These are phyloP conservation scores for Nycticebus coucang DNA, from an alignment of 2,113 vertebrate species.

Conservation along the genomic window DNA sequence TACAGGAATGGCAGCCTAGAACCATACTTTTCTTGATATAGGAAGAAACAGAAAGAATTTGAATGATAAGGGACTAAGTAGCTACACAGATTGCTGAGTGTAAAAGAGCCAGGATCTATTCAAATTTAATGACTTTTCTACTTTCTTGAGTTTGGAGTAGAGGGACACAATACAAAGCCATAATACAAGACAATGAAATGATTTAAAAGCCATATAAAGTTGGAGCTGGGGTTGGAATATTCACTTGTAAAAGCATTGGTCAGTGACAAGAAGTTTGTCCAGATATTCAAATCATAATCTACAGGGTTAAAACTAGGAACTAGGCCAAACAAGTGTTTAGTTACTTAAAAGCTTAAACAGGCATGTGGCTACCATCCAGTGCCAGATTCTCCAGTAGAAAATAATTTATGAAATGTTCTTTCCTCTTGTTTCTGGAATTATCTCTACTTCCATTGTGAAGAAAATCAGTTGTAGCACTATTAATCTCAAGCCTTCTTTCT, in stretches of 20 bases:
- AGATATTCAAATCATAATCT: background rate
- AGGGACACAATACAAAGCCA: background rate
- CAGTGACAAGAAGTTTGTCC: background rate
- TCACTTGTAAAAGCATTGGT: background rate
- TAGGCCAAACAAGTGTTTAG: background rate
- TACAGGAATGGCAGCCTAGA: background rate
- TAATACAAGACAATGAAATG: background rate
- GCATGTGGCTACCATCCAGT: background rate
- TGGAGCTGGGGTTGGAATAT: background rate
- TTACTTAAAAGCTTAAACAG: background rate
- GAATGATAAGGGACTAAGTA: background rate
- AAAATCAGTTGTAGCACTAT: background rate
- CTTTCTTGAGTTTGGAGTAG: background rate
- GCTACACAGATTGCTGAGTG: background rate
- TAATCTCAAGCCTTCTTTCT: background rate
- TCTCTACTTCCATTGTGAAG: background rate
- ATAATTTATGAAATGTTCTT: background rate
- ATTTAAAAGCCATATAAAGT: rapidly evolving
- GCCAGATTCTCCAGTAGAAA: background rate
- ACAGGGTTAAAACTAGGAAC: background rate
- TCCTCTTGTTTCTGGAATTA: background rate
- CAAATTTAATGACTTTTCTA: background rate
- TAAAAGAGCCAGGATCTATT: background rate
- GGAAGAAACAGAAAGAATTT: background rate
- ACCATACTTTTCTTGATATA: background rate